Base-by-base conservation (phyloP, 2,113 vertebrate genomes). In the Archocentrus centrarchus region DNA sequence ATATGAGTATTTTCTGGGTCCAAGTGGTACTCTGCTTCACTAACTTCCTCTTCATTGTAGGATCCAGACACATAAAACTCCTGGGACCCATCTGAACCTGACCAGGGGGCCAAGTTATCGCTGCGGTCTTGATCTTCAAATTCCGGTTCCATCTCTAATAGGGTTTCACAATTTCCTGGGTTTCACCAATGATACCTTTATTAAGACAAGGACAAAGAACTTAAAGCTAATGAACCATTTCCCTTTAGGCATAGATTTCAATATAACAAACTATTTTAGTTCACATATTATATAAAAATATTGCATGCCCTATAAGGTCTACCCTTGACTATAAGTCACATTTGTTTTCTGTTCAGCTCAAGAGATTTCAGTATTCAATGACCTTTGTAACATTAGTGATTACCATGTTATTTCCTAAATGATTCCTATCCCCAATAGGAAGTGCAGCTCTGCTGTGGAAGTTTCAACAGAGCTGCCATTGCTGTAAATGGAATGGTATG, bases 401-500 rank as follows among this genome's bases (percentile, higher is more conserved):
- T 18, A 82, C 20, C 41, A 63, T 81, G 53, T 35, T 66, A 62
- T 90, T 77, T 53, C 80, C 35, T 44, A 62, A 79, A 78, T 79
- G 57, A 85, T 90, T 92, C 89, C 88, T 80, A 63, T 89, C 91
- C 93, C 63, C 89, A 93, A 86, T 92, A 91, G 92, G 92, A 88
- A 90, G 79, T 68, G 70, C 57, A 87, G 64, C 70, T 80, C 88
- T 86, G 63, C 82, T 82, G 75, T 88, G 82, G 80, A 85, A 60
- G 91, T 92, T 77, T 77, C 75, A 84, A 75, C 87, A 32, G 93
- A 86, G 94, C 95, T 91, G 93, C 85, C 95, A 96, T 94, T 94
- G 79, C 95, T 95, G 84, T 96, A 98, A 96, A 98, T 96, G 97
- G 97, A 97, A 96, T 96, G 97, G 97, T 96, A 97, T 98, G 92